Conservation (phyloP, 2,888 invertebrate genomes). For the Acleris cristana region DNA sequence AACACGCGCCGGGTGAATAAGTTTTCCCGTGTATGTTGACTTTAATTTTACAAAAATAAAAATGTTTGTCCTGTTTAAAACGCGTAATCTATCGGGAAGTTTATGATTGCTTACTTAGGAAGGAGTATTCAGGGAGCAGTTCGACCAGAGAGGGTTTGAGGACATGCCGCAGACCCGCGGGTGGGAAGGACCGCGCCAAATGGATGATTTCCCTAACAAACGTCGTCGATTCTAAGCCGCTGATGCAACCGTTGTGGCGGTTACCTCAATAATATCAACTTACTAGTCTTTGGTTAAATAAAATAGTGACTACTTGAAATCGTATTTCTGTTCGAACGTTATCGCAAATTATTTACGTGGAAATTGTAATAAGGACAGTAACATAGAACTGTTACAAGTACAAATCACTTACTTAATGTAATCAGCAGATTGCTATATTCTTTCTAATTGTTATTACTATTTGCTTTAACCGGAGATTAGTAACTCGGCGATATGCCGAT, state of each 20-base stretch:
- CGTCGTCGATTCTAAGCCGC: constrained; percentile 84
- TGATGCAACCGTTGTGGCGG: constrained; percentile 33
- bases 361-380: too few relatives aligned
- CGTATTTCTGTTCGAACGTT: neutral
- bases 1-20: neutral
- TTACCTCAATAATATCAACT: constrained; percentile 30
- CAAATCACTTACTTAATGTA: too few relatives aligned
- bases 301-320: constrained; percentile 14
- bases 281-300: constrained; percentile 27
- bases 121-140: constrained; percentile 82
- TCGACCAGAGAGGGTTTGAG: constrained; percentile 79
- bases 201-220: constrained; percentile 87
- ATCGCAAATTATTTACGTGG: too few relatives aligned
- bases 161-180: constrained; percentile 81
- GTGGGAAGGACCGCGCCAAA: constrained; percentile 82
- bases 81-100: constrained; percentile 72
- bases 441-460: constrained; percentile 3
- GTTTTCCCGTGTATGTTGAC: neutral
- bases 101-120: constrained; percentile 82
- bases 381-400: too few relatives aligned
- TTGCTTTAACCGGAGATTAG: constrained; percentile 31
- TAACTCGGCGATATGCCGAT: constrained; percentile 6
- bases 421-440: too few relatives aligned
- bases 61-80: constrained; percentile 38
- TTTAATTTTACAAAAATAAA: neutral